Percentiles rank a stretch among this genome's conserved stretches.
phyloP scores from a whole-genome alignment of 1,140 invertebrate species.

The Macrostomum lignano region DNA sequence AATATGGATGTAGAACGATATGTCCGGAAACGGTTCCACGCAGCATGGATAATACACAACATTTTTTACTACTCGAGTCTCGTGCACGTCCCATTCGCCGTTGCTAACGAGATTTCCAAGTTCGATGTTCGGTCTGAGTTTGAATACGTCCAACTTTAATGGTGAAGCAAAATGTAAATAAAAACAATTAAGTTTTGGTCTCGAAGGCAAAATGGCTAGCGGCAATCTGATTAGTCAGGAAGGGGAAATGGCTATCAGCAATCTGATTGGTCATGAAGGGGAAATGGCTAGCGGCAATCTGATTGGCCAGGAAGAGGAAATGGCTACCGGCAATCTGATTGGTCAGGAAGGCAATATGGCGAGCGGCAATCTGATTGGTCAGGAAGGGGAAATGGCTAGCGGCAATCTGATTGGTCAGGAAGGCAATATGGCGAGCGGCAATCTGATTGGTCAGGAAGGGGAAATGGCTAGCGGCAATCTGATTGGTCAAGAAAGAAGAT shows the following conservation, averaged over 20 bases:
- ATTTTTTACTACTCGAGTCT: constrained; percentile 9
- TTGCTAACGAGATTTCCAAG: constrained; percentile 2
- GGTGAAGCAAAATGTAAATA: neutral
- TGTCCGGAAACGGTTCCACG: constrained; percentile 63
- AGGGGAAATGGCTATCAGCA: neutral
- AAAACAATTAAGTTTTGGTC: neutral
- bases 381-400: no score
- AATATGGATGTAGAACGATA: constrained; percentile 95
- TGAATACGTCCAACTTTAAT: neutral
- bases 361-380: no score
- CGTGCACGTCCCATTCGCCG: constrained; percentile 1
- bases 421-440: no score
- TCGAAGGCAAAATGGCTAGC: constrained; percentile 1
- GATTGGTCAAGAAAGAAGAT: neutral
- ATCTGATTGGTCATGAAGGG: constrained; percentile 7
- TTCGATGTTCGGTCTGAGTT: neutral
- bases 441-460: no score
- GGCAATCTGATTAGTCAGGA: neutral
- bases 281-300: no score
- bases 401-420: no score
- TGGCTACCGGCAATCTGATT: no score
- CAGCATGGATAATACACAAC: constrained; percentile 48
- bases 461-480: constrained; percentile 9
- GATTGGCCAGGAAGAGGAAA: no score
- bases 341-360: no score